Evolutionary conservation across 2,113 vertebrate species (phyloP).

Genomic region (Machaerirhynchus nigripectus): DNA sequence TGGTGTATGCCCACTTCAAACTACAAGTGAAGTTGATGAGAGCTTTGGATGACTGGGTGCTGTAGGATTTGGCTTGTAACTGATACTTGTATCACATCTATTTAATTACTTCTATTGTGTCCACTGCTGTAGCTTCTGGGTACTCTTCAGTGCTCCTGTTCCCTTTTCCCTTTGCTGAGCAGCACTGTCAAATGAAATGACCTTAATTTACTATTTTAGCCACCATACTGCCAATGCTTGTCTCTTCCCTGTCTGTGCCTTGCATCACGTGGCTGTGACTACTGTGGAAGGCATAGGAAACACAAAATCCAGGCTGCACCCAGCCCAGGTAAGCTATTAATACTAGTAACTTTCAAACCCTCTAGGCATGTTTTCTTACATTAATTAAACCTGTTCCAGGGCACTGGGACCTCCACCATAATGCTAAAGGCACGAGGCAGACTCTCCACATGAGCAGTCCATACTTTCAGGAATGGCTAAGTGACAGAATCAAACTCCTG

Average conservation of each 20-base stretch:
- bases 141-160: neutral
- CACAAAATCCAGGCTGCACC: slow-evolving; percentile 86
- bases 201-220: slow-evolving; percentile 76
- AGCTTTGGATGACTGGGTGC: neutral
- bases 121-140: neutral
- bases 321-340: slow-evolving; percentile 80
- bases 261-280: slow-evolving; percentile 87
- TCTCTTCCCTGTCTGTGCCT: slow-evolving; percentile 87
- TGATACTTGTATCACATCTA: neutral
- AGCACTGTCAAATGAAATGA: neutral
- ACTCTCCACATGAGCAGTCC: neutral
- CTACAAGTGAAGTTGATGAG: neutral
- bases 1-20: neutral
- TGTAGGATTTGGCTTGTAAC: neutral
- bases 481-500: neutral
- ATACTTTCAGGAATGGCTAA: neutral
- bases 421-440: neutral
- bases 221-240: slow-evolving; percentile 89
- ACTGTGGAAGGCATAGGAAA: slow-evolving; percentile 95
- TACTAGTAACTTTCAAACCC: neutral
- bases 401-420: neutral
- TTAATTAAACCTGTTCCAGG: neutral
- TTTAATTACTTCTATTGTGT: neutral
- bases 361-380: neutral
- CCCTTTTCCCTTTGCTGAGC: neutral